Percentiles rank a stretch among this genome's conserved stretches.
Evolutionary conservation across 2,113 vertebrate species (phyloP).

Genomic region (Probosciger aterrimus): DNA sequence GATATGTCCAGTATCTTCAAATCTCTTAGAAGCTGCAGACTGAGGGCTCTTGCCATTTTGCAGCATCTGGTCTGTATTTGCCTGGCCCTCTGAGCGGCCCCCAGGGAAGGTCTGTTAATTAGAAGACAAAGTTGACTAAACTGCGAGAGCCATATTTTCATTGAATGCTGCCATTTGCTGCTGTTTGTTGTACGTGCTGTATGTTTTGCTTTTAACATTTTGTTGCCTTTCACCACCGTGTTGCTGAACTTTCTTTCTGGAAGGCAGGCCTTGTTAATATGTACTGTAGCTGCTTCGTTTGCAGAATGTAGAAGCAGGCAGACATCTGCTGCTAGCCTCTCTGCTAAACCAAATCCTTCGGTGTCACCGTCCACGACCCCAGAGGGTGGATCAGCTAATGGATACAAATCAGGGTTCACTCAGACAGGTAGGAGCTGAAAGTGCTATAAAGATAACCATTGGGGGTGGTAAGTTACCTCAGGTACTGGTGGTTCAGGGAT

Average conservation of each 20-base stretch:
- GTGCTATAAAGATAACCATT: constrained; percentile 44
- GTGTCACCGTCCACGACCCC: constrained; percentile 84
- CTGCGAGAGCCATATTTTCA: rapidly evolving
- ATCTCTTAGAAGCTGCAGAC: background rate
- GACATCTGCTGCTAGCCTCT: constrained; percentile 79
- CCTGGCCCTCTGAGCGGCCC: background rate
- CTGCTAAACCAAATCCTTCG: constrained; percentile 87
- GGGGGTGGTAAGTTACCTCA: constrained; percentile 42
- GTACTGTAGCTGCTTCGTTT: constrained; percentile 65
- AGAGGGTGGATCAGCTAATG: constrained; percentile 87
- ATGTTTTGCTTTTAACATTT: background rate
- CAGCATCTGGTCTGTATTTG: constrained; percentile 47
- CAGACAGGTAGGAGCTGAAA: constrained; percentile 83
- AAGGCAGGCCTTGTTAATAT: constrained; percentile 55
- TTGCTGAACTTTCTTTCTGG: constrained; percentile 17
- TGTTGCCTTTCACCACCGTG: background rate
- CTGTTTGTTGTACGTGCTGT: constrained; percentile 41
- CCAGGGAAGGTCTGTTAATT: background rate
- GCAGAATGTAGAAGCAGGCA: constrained; percentile 93
- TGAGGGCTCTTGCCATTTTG: background rate
- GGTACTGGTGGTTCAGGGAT: background rate
- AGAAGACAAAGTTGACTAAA: constrained; percentile 11
- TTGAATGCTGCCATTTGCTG: background rate
- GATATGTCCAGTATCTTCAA: background rate
- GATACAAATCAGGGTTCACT: constrained; percentile 87